A percentile compares a stretch with the other conserved stretches of the same genome.
phyloP scores from a whole-genome alignment of 2,113 vertebrate genomes.

The Madoqua kirkii region DNA sequence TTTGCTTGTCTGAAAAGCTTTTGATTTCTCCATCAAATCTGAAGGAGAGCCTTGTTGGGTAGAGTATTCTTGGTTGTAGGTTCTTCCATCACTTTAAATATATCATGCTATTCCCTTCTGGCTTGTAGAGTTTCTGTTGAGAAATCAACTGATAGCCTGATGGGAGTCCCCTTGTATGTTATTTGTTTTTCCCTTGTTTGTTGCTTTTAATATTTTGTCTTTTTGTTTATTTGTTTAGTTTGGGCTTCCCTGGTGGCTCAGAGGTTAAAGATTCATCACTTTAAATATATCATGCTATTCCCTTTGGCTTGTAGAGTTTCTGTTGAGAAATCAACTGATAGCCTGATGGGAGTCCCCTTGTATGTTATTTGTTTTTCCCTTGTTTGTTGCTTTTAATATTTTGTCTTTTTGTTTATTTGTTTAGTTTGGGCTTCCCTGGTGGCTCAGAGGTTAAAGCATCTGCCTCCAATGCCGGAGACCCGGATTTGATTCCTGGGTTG shows the following conservation, averaged over 20 bases:
- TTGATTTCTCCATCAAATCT: neutral
- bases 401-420: neutral
- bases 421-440: neutral
- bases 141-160: neutral
- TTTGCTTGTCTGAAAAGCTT: neutral
- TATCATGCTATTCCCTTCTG: neutral
- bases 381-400: neutral
- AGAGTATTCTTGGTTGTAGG: neutral
- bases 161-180: neutral
- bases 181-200: neutral
- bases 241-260: neutral
- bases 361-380: neutral
- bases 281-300: neutral
- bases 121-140: neutral
- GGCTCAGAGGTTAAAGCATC: no score
- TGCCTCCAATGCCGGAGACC: no score
- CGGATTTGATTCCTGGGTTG: no score
- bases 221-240: neutral
- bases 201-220: neutral
- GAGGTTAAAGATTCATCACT: neutral
- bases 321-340: neutral
- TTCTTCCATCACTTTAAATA: neutral
- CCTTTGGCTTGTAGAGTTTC: neutral
- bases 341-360: neutral
- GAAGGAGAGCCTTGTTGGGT: neutral